Evolutionary conservation across 1,140 invertebrate genomes (phyloP), one percentile per base, ranked within the genome.

Genomic region (Drosophila sturtevanti): DNA sequence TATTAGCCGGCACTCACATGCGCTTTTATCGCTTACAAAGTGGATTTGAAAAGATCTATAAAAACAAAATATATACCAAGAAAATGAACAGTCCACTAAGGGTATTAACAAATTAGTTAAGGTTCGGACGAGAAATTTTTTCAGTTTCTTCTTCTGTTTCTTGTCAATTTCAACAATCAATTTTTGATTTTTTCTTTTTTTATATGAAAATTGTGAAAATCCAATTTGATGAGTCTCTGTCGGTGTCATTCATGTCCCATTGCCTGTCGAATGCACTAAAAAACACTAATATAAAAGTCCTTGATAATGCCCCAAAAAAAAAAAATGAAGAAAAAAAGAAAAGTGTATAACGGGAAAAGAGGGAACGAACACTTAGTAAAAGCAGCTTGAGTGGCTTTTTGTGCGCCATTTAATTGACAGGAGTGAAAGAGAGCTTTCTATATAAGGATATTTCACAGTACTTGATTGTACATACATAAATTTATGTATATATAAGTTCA

Each of bases 11-110:
- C 82, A 77, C 81, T 81, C 81, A 85, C 82, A 87, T 81, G 56
- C 73, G 79, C 69, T 71, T 82, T 86, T 82, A 87, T 82, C 72
- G 79, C 84, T 87, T 73, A 82, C 75, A 87, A 86, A 87, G 82
- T 87, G 82, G 79, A 87, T 86, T 86, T 77, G 55, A 68, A 59
- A 65, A 55, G 41, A 75, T 66, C 71, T 41, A 79, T 87, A 77
- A 79, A 24, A 4, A 31, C 82, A 78, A 1, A 4, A 10, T 21
- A 48, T 21, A 9, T 44, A 62, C 11, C 24, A 51, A 16, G 58
- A 35, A 54, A 27, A 58, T 16, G 11, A 58, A 38, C 9, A 35
- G 38, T 52, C 35, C 60, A 24, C 14, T 54, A 44, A 31, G 37
- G 68, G 31, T 31, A 27, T 70, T 38, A 9, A 18, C 38, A 38